Evolutionary conservation across 2,888 invertebrate genomes (phyloP), one percentile per base, ranked within the genome.

Genomic region (Cosmopolites sordidus): DNA sequence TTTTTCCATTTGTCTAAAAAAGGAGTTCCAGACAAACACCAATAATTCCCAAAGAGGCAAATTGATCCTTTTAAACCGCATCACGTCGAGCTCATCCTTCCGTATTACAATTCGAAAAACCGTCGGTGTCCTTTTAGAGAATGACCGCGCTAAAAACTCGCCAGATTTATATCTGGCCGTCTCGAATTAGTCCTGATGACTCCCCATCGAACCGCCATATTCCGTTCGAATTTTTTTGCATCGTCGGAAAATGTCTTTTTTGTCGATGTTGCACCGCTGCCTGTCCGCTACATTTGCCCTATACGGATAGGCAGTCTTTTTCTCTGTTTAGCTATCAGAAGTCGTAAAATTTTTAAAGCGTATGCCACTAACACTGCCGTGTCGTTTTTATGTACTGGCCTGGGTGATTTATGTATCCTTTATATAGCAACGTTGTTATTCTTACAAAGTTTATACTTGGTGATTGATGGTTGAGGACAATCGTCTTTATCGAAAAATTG

Each of bases 171-270:
- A 39, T 48, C 39, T 42, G 33, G 47, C 22, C 38, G 48, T 12
- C 45, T 48, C 48, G 48, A 56, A 56, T 56, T 56, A 56, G 51
- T 51, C 55, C 49, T 55, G 48, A 51, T 55, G 51, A 51, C 55
- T 55, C 50, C 50, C 54, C 42, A 45, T 46, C 42, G 46, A 39
- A 54, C 38, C 42, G 14, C 41, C 46, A 46, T 49, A 41, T 30
- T 45, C 42, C 44, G 44, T 22, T 46, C 27, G 12, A 11, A 12
- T 42, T 42, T 46, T 50, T 50, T 54, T 33, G 22, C 33, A 4
- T 5, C 11, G 3, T 44, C 17, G 15, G 40, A 18, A 17, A 41
- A 40, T 37, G 40, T 12, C 30, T 44, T 47, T 52, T 53, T 48
- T 48, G 38, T 22, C 14, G 16, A 15, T 27, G 40, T 43, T 47